A percentile compares a stretch with the other conserved stretches of the same genome.
These are phyloP conservation scores for Holothuria leucospilota DNA, from an alignment of 53 echinoderm and acorn worm genomes.

Conservation along the genomic window DNA sequence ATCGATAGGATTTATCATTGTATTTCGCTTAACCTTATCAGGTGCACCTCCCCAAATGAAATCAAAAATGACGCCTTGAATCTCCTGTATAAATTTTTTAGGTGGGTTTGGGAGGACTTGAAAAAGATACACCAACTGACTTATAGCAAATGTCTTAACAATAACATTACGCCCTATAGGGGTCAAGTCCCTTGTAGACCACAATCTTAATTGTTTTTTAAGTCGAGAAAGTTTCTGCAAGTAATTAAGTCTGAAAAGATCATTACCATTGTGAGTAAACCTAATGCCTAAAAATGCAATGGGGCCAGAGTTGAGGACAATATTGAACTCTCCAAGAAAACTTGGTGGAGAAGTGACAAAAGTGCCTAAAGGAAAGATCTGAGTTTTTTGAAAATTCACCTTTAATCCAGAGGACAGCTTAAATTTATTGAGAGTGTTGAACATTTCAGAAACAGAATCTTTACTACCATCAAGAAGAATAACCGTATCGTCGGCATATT, in stretches of 20 bases:
- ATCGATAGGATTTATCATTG: conserved; percentile 19
- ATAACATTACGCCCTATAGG: too few species aligned
- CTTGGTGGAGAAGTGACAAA: background rate
- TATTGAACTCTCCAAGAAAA: background rate
- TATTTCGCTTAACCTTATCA: background rate
- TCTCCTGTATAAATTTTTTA: too few species aligned
- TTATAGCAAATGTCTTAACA: conserved; percentile 20
- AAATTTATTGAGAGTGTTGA: conserved; percentile 8
- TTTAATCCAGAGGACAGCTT: conserved; percentile 19
- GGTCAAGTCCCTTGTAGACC: too few species aligned
- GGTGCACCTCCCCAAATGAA: background rate
- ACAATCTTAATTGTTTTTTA: too few species aligned
- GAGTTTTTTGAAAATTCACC: conserved; percentile 7
- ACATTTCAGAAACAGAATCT: background rate
- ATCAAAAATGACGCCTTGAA: too few species aligned
- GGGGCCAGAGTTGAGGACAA: background rate
- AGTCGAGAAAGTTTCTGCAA: background rate
- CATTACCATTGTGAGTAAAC: conserved; percentile 3
- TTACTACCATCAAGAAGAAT: too few species aligned
- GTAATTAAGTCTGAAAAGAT: too few species aligned
- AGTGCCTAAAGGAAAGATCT: too few species aligned
- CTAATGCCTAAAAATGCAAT: background rate
- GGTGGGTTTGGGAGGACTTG: too few species aligned
- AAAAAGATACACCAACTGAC: conserved; percentile 18
- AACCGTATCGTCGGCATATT: too few species aligned